Conservation (phyloP, 2,888 invertebrate genomes). For the Pyrgus malvae region DNA sequence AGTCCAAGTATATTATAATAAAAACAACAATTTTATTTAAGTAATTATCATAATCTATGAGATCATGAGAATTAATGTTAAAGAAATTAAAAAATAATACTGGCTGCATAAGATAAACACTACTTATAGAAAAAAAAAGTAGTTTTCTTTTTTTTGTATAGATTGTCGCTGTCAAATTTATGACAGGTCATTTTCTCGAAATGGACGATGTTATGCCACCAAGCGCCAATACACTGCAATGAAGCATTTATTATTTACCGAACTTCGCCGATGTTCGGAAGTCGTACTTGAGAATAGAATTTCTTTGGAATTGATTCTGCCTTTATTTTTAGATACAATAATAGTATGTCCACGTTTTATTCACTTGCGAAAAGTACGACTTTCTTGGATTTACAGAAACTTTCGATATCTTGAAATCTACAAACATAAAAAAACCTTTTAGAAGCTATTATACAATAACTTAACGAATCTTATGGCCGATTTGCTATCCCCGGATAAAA, state of each 20-base stretch:
- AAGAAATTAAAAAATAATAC: neutral
- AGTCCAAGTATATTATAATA: too few species aligned
- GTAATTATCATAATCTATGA: neutral
- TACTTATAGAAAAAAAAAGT: neutral
- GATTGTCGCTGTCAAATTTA: neutral
- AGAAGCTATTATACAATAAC: too few species aligned
- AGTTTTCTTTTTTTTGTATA: neutral
- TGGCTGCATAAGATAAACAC: neutral
- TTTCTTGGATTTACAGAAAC: too few species aligned
- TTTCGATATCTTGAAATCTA: too few species aligned
- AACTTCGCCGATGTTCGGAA: neutral
- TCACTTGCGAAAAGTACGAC: too few species aligned
- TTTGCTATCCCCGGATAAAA: too few species aligned
- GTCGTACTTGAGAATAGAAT: neutral
- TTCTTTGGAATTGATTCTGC: neutral
- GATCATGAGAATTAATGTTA: neutral
- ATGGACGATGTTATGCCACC: conserved; percentile 17
- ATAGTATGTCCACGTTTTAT: too few species aligned
- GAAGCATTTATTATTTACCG: conserved; percentile 22
- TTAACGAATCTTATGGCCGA: too few species aligned
- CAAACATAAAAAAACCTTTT: too few species aligned
- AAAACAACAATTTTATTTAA: too few species aligned
- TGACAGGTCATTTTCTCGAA: neutral
- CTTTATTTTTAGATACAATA: neutral
- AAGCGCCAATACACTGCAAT: conserved; percentile 18